phyloP scores from a whole-genome alignment of 2,113 vertebrate species.

The human region GRCh38 chr4:102605501-102606000 shows the following conservation, averaged over 20 bases:
- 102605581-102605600: neutral
- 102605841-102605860: neutral
- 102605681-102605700: neutral
- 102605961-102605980: neutral
- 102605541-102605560: conserved; percentile 19
- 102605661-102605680: neutral
- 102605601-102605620: conserved; percentile 48
- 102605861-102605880: neutral
- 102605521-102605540: neutral
- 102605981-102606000: conserved; percentile 2
- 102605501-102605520: neutral
- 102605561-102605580: neutral
- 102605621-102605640: neutral
- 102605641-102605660: neutral
- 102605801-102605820: neutral
- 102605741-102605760: neutral
- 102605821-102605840: neutral
- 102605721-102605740: neutral
- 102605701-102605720: neutral
- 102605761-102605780: neutral
- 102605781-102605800: neutral
- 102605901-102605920: neutral
- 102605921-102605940: conserved; percentile 14
- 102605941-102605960: neutral
- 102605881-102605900: neutral